Conservation (phyloP, 2,888 invertebrate genomes). For the Catocala sponsa region DNA sequence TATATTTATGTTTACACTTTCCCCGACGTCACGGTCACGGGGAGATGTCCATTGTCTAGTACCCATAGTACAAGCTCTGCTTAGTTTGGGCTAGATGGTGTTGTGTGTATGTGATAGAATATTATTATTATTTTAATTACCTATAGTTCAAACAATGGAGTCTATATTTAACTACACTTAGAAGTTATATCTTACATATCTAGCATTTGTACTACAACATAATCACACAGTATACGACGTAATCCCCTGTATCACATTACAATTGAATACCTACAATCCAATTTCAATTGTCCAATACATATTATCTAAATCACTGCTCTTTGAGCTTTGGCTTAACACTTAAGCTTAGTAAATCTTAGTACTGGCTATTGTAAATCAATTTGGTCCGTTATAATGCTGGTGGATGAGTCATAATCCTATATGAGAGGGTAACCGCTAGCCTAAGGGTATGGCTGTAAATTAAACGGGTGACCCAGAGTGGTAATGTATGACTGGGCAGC, state of each 20-base stretch:
- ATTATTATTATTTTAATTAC: too few species aligned
- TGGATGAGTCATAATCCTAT: conserved; percentile 52
- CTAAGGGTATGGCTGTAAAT: conserved; percentile 47
- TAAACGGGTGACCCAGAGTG: conserved; percentile 44
- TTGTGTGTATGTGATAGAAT: too few species aligned
- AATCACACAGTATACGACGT: too few species aligned
- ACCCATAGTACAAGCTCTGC: too few species aligned
- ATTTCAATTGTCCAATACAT: conserved; percentile 28
- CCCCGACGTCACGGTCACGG: too few species aligned
- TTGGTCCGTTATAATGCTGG: conserved; percentile 52
- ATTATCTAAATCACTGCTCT: conserved; percentile 39
- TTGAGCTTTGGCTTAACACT: conserved; percentile 46
- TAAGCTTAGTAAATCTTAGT: conserved; percentile 52
- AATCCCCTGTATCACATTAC: not conserved
- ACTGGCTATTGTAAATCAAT: conserved; percentile 57
- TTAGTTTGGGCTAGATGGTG: too few species aligned
- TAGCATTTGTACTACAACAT: too few species aligned
- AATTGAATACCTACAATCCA: not conserved
- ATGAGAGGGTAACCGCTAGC: conserved; percentile 46
- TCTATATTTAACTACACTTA: too few species aligned
- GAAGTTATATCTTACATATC: too few species aligned
- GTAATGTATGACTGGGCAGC: conserved; percentile 41
- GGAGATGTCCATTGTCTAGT: too few species aligned
- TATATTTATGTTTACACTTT: too few species aligned
- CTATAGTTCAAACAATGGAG: not conserved